phyloP scores from a whole-genome alignment of 64 coral and sea anemone genomes.

The Cladopsammia gracilis region DNA sequence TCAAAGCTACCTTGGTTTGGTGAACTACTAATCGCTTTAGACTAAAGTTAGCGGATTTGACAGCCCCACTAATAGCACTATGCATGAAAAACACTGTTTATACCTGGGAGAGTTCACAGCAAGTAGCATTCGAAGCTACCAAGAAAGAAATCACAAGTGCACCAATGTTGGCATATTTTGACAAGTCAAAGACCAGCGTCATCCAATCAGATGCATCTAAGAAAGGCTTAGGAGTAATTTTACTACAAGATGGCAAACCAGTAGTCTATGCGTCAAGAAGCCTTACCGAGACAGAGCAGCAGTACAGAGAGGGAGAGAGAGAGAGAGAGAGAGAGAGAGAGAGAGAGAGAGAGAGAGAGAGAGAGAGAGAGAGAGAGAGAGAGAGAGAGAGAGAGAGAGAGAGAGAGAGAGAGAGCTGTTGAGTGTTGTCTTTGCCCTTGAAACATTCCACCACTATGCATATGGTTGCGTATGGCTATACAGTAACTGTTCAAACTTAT shows the following conservation, averaged over 20 bases:
- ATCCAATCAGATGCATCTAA: background rate
- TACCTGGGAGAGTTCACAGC: background rate
- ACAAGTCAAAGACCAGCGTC: background rate
- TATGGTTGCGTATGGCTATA: slow-evolving; percentile 11
- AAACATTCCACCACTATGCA: slow-evolving; percentile 11
- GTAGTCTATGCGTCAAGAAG: background rate
- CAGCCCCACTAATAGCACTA: slow-evolving; percentile 41
- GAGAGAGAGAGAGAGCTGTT: slow-evolving; percentile 2
- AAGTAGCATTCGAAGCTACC: background rate
- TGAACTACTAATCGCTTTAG: slow-evolving; percentile 67
- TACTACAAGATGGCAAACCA: too few relatives aligned
- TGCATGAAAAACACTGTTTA: slow-evolving; percentile 5
- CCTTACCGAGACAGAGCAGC: background rate
- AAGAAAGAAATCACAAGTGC: background rate
- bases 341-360: too few relatives aligned
- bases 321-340: too few relatives aligned
- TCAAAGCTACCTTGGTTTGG: slow-evolving; percentile 53
- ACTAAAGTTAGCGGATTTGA: background rate
- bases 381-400: too few relatives aligned
- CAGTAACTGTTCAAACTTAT: slow-evolving; percentile 3
- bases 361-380: too few relatives aligned
- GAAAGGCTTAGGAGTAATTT: background rate
- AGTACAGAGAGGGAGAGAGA: background rate
- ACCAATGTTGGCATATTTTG: background rate
- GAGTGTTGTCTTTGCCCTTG: slow-evolving; percentile 5